Base-by-base conservation (phyloP, 2,797 vertebrate species). In the Cyclura pinguis region DNA sequence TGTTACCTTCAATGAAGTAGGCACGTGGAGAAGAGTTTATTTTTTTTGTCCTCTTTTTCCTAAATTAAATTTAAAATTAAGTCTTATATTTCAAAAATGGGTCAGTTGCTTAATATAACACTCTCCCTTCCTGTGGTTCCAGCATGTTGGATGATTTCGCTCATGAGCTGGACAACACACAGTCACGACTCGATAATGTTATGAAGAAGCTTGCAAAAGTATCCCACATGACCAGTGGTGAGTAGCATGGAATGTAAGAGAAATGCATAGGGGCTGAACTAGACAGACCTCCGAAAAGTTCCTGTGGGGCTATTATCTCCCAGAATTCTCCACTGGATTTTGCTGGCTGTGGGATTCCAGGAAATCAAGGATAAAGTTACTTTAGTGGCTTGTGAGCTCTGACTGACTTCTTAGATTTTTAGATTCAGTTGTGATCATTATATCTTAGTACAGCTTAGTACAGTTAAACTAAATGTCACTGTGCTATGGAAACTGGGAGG, bases 171-270 rank as follows among this genome's bases (percentile, higher is more conserved):
- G 99, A 99, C 96, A 98, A 96, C 96, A 98, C 98, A 72, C 99
- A 99, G 35, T 99, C 99, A 0, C 98, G 98, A 93, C 97, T 99
- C 83, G 99, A 99, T 96, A 99, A 98, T 0, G 98, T 99, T 91
- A 99, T 99, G 98, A 99, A 99, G 97, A 99, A 99, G 94, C 97
- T 99, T 81, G 99, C 99, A 55, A 99, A 99, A 96, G 99, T 99
- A 76, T 99, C 99, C 89, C 99, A 99, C 97, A 99, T 99, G 99
- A 99, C 98, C 4, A 99, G 98, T 1, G 99, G 99, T 99, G 97
- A 96, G 98, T 97, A 59, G 35, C 29, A 35, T 57, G 72, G 74
- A 24, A 47, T 20, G 18, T 47, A 47, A 62, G 0, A 38, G 24
- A 22, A 24, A 42, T 9, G n/a, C 24, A 29, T 57, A 67, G 76